A percentile compares a stretch with the other conserved stretches of the same genome.
Conservation (phyloP, 1,140 invertebrate genomes). For the Aphidius gifuensis region DNA sequence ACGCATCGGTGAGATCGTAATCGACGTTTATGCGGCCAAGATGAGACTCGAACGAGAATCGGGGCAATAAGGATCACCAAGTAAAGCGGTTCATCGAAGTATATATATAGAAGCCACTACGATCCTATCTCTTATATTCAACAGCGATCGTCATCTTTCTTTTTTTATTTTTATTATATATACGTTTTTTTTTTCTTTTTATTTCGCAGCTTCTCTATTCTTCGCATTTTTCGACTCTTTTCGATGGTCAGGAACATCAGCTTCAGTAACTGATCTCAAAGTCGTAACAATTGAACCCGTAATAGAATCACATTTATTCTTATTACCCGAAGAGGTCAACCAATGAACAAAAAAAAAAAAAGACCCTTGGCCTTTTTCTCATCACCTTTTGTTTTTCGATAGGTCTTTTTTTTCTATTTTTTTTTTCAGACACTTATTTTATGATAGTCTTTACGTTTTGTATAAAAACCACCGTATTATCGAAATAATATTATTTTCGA, state of each 20-base stretch:
- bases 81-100: slow-evolving; percentile 17
- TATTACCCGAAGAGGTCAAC: slow-evolving; percentile 55
- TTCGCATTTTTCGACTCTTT: slow-evolving; percentile 16
- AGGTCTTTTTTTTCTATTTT: slow-evolving; percentile 17
- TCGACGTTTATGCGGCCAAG: slow-evolving; percentile 24
- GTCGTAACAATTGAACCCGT: slow-evolving; percentile 56
- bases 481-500: no score
- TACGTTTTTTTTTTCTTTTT: slow-evolving; percentile 11
- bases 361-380: slow-evolving; percentile 25
- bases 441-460: background rate
- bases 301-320: slow-evolving; percentile 59
- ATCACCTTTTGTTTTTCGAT: slow-evolving; percentile 16
- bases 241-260: slow-evolving; percentile 19
- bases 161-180: slow-evolving; percentile 8
- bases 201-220: slow-evolving; percentile 12
- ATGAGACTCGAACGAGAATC: slow-evolving; percentile 11
- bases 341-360: slow-evolving; percentile 31
- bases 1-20: slow-evolving; percentile 24
- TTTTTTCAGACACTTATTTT: slow-evolving; percentile 20
- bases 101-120: slow-evolving; percentile 15
- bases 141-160: slow-evolving; percentile 8
- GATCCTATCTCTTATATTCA: slow-evolving; percentile 45
- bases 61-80: slow-evolving; percentile 21
- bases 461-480: no score
- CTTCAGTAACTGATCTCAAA: slow-evolving; percentile 41